Base-by-base conservation (phyloP, 92 coral and sea anemone species). In the Nematostella vectensis region DNA sequence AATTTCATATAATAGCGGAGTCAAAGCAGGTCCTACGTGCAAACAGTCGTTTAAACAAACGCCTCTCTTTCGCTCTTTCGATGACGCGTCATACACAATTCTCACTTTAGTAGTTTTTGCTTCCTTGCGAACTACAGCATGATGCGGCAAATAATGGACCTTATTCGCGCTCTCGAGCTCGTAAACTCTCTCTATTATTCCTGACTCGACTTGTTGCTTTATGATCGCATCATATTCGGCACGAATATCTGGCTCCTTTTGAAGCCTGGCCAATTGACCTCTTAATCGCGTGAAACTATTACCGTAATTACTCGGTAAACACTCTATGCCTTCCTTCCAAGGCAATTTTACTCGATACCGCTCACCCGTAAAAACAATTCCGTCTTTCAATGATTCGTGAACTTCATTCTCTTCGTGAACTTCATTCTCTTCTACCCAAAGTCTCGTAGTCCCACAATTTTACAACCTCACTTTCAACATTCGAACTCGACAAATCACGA, bases 401-500 rank as follows among this genome's bases (percentile, higher is more conserved):
- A n/a, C n/a, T n/a, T n/a, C 4, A 30, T 31, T 21, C 2, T 39
- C 65, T 18, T 59, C 58, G 26, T 72, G 16, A 19, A 72, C 65
- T 17, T 59, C 58, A 43, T 2, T 11, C 15, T 25, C 37, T 21
- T 58, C 28, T 47, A 19, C 72, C 72, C 18, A 75, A 16, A 62
- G 58, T 68, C 25, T 75, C 81, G 23, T 42, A 67, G 54, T 67
- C 70, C 81, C 75, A 67, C 30, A 75, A 42, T 48, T 47, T 54
- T 2, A 26, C 9, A 19, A 48, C 6, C 19, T 31, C 38, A 1
- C 17, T 20, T 26, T 52, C 61, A 17, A 44, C 23, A 23, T 20
- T 27, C 17, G 11, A 21, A 16, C 54, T 22, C 0, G 31, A 33
- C 22, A 9, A 40, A 8, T 17, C 16, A 33, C 26, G 26, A 3